phyloP scores from a whole-genome alignment of 2,888 invertebrate species.

The Mesorhabditis belari region DNA sequence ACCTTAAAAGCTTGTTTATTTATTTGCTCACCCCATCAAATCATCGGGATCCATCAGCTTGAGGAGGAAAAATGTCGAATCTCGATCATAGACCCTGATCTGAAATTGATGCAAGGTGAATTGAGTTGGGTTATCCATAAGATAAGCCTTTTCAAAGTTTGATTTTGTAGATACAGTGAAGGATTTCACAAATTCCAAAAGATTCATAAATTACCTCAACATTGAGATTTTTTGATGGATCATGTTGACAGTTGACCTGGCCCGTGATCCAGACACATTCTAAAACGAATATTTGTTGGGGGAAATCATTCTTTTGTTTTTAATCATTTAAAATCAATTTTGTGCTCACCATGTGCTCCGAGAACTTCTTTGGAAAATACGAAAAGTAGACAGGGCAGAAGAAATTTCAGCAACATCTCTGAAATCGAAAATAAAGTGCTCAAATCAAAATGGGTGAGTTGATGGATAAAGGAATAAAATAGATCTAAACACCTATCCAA shows the following conservation, averaged over 20 bases:
- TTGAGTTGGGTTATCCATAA: not conserved
- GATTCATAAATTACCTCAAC: slow-evolving; percentile 35
- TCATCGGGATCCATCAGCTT: slow-evolving; percentile 49
- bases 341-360: no score
- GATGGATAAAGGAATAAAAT: no score
- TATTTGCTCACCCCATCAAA: slow-evolving; percentile 50
- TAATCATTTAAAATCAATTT: no score
- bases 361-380: slow-evolving; percentile 8
- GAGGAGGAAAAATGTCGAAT: slow-evolving; percentile 29
- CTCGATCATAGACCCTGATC: slow-evolving; percentile 44
- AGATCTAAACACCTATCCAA: no score
- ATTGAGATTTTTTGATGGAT: slow-evolving; percentile 42
- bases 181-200: slow-evolving; percentile 8
- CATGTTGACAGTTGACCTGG: slow-evolving; percentile 38
- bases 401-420: no score
- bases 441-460: no score
- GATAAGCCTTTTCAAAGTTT: not conserved
- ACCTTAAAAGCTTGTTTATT: slow-evolving; percentile 29
- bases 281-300: no score
- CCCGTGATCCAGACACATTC: slow-evolving; percentile 50
- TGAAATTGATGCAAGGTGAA: slow-evolving; percentile 2
- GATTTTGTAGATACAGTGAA: not conserved
- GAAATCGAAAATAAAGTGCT: no score
- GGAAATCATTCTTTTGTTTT: no score
- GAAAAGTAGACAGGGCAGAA: not conserved